These are phyloP conservation scores for Festucalex cinctus DNA, from an alignment of 2,113 vertebrate species.

Conservation along the genomic window DNA sequence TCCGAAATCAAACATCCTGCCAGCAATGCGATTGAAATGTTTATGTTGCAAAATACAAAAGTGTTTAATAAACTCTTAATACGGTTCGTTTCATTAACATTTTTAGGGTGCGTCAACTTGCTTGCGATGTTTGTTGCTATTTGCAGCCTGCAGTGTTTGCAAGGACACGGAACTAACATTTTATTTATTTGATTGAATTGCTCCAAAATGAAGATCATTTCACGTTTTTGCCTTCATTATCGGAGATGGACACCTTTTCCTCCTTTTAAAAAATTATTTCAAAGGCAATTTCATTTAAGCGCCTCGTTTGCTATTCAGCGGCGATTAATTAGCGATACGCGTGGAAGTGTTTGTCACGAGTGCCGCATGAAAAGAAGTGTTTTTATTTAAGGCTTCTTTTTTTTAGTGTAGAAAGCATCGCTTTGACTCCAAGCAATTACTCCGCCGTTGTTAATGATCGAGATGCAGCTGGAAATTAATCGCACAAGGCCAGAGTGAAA, in stretches of 20 bases:
- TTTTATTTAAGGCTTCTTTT: background rate
- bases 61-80: no score
- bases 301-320: background rate
- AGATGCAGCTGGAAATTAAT: background rate
- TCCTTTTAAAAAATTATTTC: constrained; percentile 3
- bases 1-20: no score
- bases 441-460: background rate
- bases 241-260: background rate
- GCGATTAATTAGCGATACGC: constrained; percentile 8
- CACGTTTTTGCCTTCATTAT: background rate
- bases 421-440: constrained; percentile 5
- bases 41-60: no score
- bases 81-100: no score
- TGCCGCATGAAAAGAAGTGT: background rate
- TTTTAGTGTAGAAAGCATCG: background rate
- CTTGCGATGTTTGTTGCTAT: no score
- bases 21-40: no score
- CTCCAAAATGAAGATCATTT: background rate
- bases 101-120: no score
- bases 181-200: background rate
- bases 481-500: background rate
- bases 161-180: background rate
- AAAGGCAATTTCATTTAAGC: background rate
- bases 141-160: no score
- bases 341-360: background rate